Conservation (phyloP, 2,797 vertebrate genomes). For the Manis crassicaudata region DNA sequence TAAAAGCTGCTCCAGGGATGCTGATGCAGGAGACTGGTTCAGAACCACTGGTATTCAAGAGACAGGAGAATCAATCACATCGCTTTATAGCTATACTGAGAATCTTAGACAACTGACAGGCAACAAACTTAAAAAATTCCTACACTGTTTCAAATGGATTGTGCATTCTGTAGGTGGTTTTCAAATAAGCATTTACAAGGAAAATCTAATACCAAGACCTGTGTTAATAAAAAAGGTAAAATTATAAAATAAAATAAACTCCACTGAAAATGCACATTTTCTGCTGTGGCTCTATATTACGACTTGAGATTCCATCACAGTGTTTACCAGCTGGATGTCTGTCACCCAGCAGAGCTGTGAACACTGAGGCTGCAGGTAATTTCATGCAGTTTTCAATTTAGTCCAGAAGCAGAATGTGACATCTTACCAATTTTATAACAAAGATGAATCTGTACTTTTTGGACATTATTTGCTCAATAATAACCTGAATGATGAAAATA, state of each 20-base stretch:
- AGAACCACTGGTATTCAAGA: background rate
- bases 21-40: background rate
- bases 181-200: background rate
- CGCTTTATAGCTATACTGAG: background rate
- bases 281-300: background rate
- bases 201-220: background rate
- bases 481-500: background rate
- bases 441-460: background rate
- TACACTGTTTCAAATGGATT: background rate
- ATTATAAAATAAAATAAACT: background rate
- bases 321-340: too few relatives aligned
- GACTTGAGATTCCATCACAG: background rate
- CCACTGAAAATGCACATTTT: background rate
- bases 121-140: background rate
- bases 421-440: background rate
- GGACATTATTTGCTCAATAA: background rate
- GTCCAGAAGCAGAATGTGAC: background rate
- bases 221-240: background rate
- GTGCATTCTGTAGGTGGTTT: background rate
- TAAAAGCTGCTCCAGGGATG: background rate
- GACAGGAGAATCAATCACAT: background rate
- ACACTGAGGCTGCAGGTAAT: background rate
- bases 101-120: background rate
- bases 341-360: background rate
- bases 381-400: background rate